These are phyloP conservation scores for Gambusia yucatana DNA, from an alignment of 2,797 vertebrate genomes.

Conservation along the genomic window DNA sequence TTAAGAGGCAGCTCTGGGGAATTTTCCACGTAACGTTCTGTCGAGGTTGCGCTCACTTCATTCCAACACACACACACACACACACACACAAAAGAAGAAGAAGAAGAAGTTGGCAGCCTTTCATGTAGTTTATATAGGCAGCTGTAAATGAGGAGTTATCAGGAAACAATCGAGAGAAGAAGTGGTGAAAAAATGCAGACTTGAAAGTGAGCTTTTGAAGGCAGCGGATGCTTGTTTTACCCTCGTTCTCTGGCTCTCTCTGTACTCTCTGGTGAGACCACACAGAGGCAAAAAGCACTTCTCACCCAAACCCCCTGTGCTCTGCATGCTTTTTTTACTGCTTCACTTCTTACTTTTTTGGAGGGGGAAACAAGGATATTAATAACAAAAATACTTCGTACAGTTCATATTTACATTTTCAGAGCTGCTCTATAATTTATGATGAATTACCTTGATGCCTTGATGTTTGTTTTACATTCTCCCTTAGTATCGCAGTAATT, in stretches of 20 bases:
- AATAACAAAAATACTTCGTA: slow-evolving; percentile 50
- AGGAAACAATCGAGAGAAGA: slow-evolving; percentile 23
- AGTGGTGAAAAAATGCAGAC: slow-evolving; percentile 35
- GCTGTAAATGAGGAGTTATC: slow-evolving; percentile 52
- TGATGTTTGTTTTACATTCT: background rate
- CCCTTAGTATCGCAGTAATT: background rate
- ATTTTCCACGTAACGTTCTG: slow-evolving; percentile 56
- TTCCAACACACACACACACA: slow-evolving; percentile 40
- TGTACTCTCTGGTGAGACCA: slow-evolving; percentile 46
- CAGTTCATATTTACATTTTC: slow-evolving; percentile 62
- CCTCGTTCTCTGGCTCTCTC: slow-evolving; percentile 46
- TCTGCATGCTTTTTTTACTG: slow-evolving; percentile 44
- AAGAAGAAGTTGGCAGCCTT: slow-evolving; percentile 46
- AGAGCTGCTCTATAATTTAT: slow-evolving; percentile 68
- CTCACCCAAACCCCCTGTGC: slow-evolving; percentile 36
- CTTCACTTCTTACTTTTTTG: slow-evolving; percentile 44
- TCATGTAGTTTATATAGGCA: slow-evolving; percentile 41
- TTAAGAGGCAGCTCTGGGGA: slow-evolving; percentile 66
- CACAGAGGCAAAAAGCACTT: slow-evolving; percentile 32
- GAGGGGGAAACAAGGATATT: slow-evolving; percentile 6
- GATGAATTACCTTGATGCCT: slow-evolving; percentile 46
- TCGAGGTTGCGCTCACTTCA: slow-evolving; percentile 36
- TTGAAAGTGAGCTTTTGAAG: slow-evolving; percentile 50
- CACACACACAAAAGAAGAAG: background rate
- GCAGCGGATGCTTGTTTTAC: slow-evolving; percentile 53